These are phyloP conservation scores for Helarctos malayanus DNA, from an alignment of 2,797 vertebrate genomes.

Conservation along the genomic window DNA sequence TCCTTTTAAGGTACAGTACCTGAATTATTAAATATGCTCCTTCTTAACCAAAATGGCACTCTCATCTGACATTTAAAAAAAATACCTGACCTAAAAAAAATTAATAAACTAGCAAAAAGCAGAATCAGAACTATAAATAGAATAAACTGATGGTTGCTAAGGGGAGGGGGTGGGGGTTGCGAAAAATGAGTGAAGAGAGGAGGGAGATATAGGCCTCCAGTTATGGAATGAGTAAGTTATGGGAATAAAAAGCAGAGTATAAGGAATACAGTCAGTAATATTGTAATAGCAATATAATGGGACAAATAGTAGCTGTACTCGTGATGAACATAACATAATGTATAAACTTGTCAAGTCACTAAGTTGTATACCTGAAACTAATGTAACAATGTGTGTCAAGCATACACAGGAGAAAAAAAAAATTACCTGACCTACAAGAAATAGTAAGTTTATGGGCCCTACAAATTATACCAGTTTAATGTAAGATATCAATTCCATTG, in stretches of 20 bases:
- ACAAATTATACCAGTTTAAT: not conserved
- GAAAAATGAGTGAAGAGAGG: not conserved
- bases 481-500: not conserved
- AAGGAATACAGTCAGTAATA: not conserved
- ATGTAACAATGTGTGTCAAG: not conserved
- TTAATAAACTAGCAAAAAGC: not conserved
- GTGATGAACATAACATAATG: not conserved
- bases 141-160: not conserved
- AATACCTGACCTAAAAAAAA: not conserved
- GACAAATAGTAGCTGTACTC: not conserved
- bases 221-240: not conserved
- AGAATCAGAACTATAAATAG: not conserved
- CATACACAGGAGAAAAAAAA: not conserved
- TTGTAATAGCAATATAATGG: not conserved
- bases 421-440: not conserved
- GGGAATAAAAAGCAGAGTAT: not conserved
- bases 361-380: not conserved
- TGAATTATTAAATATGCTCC: not conserved
- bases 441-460: not conserved
- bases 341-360: not conserved
- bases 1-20: not conserved
- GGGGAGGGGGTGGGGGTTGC: not conserved
- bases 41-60: not conserved
- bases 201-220: not conserved
- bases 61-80: not conserved